Evolutionary conservation across 2,888 invertebrate genomes (phyloP), one percentile per base, ranked within the genome.

Genomic region (Hyalella azteca): DNA sequence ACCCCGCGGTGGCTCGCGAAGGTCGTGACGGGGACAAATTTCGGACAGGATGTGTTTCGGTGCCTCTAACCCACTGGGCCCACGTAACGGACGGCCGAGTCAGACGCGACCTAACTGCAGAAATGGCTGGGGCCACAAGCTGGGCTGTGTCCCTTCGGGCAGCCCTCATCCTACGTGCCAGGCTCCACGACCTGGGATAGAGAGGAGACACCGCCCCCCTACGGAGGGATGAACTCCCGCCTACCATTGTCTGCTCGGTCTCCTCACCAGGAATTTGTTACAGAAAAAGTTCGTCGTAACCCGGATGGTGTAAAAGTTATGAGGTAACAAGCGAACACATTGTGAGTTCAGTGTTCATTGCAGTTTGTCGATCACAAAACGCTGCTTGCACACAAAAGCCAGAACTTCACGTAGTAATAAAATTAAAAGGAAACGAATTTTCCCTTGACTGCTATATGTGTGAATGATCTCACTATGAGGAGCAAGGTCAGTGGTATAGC

Each of bases 111-210:
- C 66, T 32, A 15, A 66, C 66, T 19, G 66, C 66, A n/a, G 66
- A 36, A n/a, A 66, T 9, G 36, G 66, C 66, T 9, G 66, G 66
- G 39, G 36, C 66, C 66, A 66, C 66, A 2, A 66, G 29, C n/a
- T 66, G 66, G 26, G 66, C 66, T 29, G 66, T 66, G 66, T 66
- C 66, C 13, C 66, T 32, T 39, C 66, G 66, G 9, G 66, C 66
- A 19, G 66, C 66, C 29, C 66, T 32, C 29, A 66, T 29, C 39
- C 66, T 11, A 1, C 66, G 66, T 22, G 66, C 66, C 15, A 66
- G 66, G 19, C 66, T 66, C 66, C 66, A 66, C 36, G 66, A 66
- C 66, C 66, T 11, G 36, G 32, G 39, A 36, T 66, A 66, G 29
- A 66, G 66, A 22, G 66, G 66, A n/a, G 66, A 36, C 36, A 66